phyloP scores from a whole-genome alignment of 2,888 invertebrate species.

The Litoditis marina region DNA sequence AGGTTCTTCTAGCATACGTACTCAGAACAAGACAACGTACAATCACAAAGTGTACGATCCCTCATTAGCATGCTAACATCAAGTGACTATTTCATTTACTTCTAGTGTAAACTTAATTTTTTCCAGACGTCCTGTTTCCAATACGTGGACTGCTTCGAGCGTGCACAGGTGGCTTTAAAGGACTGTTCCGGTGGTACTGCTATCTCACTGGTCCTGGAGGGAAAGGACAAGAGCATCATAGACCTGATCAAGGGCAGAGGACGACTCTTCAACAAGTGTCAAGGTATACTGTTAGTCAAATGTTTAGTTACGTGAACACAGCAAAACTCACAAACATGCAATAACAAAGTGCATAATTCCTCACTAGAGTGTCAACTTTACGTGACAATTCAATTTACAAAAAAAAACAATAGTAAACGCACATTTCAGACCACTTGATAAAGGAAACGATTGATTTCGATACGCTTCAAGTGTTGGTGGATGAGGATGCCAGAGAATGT shows the following conservation, averaged over 20 bases:
- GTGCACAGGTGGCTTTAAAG: constrained; percentile 29
- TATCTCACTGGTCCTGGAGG: constrained; percentile 29
- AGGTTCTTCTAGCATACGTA: no score
- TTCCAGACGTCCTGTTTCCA: constrained; percentile 40
- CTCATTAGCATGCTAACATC: no score
- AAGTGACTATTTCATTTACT: no score
- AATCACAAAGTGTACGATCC: no score
- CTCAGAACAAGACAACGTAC: no score
- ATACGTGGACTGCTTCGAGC: constrained; percentile 35
- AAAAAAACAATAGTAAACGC: not conserved
- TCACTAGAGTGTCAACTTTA: no score
- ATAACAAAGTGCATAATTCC: no score
- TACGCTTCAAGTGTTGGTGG: constrained; percentile 39
- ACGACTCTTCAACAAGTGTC: constrained; percentile 35
- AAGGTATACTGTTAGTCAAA: no score
- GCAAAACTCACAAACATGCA: not conserved
- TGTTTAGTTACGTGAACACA: not conserved
- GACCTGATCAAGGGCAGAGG: constrained; percentile 33
- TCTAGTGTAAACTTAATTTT: no score
- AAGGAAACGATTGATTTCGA: constrained; percentile 45
- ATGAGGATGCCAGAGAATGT: constrained; percentile 43
- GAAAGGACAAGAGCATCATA: constrained; percentile 33
- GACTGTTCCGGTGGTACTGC: constrained; percentile 39
- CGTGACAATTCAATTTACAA: no score
- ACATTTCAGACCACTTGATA: constrained; percentile 27